Evolutionary conservation across 2,888 invertebrate genomes (phyloP).

Genomic region (Antheraea assamensis): DNA sequence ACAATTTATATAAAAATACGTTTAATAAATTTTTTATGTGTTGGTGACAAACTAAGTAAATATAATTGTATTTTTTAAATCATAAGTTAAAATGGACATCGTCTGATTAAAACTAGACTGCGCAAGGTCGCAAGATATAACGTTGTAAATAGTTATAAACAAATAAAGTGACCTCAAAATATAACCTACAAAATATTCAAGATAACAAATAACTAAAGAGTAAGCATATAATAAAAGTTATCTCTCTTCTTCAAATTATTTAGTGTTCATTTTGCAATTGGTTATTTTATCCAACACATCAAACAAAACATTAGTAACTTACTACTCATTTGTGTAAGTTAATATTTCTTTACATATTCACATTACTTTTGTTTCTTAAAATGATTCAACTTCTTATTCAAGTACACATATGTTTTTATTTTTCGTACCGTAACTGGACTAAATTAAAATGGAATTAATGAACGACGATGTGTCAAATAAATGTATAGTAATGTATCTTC

Average conservation of each 20-base stretch:
- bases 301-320: no score
- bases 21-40: no score
- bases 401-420: no score
- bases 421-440: no score
- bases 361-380: no score
- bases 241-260: background rate
- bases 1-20: background rate
- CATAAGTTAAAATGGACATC: background rate
- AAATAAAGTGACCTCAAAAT: background rate
- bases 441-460: no score
- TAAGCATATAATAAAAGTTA: background rate
- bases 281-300: background rate
- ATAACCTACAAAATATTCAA: background rate
- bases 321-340: no score
- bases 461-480: no score
- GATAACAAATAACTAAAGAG: background rate
- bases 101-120: background rate
- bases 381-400: no score
- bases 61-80: background rate
- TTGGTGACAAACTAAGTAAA: no score
- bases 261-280: background rate
- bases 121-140: background rate
- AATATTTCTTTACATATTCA: no score
- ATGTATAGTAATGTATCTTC: no score
- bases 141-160: background rate